Evolutionary conservation across 2,113 vertebrate species (phyloP).

Genomic region (Strigops habroptila): DNA sequence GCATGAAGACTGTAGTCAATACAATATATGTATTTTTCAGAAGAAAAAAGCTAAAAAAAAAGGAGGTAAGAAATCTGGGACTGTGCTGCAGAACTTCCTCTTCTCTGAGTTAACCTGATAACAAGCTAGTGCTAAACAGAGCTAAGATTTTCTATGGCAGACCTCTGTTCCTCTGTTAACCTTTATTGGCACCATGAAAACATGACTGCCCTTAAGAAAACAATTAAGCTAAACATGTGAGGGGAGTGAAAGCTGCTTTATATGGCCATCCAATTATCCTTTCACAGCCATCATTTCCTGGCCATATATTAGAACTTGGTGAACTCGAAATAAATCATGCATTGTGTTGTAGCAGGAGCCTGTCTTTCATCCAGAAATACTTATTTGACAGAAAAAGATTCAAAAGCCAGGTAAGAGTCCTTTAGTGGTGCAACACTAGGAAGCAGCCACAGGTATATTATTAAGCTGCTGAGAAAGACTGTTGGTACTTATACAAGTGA

Average conservation of each 20-base stretch:
- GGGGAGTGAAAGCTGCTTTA: neutral
- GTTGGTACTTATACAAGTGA: neutral
- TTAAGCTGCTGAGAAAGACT: neutral
- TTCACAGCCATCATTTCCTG: neutral
- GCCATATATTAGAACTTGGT: neutral
- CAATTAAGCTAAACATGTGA: neutral
- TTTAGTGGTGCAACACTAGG: neutral
- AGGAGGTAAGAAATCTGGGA: neutral
- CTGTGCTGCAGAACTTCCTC: neutral
- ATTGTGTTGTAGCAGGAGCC: neutral
- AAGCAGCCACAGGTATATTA: neutral
- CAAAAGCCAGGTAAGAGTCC: neutral
- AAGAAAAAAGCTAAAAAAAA: neutral
- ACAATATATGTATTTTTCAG: neutral
- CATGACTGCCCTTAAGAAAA: constrained; percentile 10
- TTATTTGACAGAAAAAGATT: neutral
- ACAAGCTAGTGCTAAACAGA: neutral
- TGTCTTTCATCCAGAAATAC: neutral
- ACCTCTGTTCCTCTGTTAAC: neutral
- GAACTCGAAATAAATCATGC: neutral
- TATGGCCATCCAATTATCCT: neutral
- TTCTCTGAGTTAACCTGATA: neutral
- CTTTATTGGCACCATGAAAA: neutral
- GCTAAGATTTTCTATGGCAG: neutral
- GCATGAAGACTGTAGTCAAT: neutral